Percentiles rank a stretch among this genome's conserved stretches.
These are phyloP conservation scores for Brachionus manjavacas DNA, from an alignment of 1,140 invertebrate species.

Conservation along the genomic window DNA sequence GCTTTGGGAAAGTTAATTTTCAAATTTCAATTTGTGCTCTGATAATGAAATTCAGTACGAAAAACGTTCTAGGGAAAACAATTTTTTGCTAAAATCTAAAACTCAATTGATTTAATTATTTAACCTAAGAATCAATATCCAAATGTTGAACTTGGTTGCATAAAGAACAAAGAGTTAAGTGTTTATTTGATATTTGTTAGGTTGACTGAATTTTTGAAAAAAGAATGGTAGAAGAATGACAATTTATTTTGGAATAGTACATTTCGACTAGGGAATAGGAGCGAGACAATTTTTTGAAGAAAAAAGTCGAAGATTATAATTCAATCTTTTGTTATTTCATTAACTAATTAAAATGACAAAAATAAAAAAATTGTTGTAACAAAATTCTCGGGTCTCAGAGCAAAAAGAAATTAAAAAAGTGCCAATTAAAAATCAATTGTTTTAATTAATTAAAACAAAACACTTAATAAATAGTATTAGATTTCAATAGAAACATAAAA, in stretches of 20 bases:
- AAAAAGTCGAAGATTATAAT: not conserved
- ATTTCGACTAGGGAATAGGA: no score
- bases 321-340: constrained; percentile 6
- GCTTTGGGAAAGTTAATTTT: not conserved
- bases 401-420: not conserved
- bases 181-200: no score
- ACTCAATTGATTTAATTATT: not conserved
- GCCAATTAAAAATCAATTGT: constrained; percentile 31
- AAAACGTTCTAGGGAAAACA: not conserved
- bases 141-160: not conserved
- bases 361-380: not conserved
- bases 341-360: not conserved
- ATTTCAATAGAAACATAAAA: constrained; percentile 5
- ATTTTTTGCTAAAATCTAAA: not conserved
- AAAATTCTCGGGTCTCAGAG: not conserved
- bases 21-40: not conserved
- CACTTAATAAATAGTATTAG: constrained; percentile 33
- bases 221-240: no score
- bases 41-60: not conserved
- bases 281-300: not conserved
- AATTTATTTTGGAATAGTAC: no score
- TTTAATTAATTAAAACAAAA: constrained; percentile 26
- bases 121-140: not conserved
- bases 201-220: no score
- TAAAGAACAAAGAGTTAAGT: not conserved